A percentile compares a stretch with the other conserved stretches of the same genome.
These are phyloP conservation scores for Lerema accius DNA, from an alignment of 1,140 invertebrate species.

Conservation along the genomic window DNA sequence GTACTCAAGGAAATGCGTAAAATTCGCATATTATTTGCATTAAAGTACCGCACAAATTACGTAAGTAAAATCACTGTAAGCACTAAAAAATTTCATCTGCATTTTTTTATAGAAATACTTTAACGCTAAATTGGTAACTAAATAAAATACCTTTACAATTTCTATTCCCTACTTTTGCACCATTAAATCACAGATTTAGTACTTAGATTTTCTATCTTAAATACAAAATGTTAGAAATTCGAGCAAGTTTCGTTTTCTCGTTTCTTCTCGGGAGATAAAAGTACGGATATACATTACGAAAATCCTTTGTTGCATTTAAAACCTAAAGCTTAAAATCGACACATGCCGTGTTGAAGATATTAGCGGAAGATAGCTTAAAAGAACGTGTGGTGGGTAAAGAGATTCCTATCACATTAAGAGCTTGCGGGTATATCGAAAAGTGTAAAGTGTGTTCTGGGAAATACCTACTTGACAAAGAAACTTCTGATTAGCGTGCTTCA, in stretches of 20 bases:
- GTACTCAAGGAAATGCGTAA: too few relatives aligned
- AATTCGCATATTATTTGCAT: too few relatives aligned
- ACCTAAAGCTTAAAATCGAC: constrained; percentile 23
- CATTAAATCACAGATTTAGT: not conserved
- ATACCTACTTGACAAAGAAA: not conserved
- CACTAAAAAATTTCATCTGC: not conserved
- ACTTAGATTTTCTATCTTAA: not conserved
- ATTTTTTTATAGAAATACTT: not conserved
- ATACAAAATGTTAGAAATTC: not conserved
- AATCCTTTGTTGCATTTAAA: constrained; percentile 25
- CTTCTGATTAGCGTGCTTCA: too few relatives aligned
- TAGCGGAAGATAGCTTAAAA: constrained; percentile 27
- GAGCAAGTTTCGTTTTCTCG: not conserved
- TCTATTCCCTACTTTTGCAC: not conserved
- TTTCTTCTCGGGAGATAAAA: constrained; percentile 20
- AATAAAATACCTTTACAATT: not conserved
- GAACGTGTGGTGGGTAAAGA: constrained; percentile 28
- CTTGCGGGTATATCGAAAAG: constrained; percentile 1
- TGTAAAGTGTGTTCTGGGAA: not conserved
- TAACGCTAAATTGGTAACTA: not conserved
- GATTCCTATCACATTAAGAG: constrained; percentile 24
- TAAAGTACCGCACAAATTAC: too few relatives aligned
- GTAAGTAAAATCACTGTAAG: too few relatives aligned
- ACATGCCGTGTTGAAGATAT: constrained; percentile 30
- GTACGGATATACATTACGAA: constrained; percentile 12